A percentile compares a stretch with the other conserved stretches of the same genome.
Evolutionary conservation across 2,888 invertebrate genomes (phyloP).

Genomic region (Drosophila fulvimacula): DNA sequence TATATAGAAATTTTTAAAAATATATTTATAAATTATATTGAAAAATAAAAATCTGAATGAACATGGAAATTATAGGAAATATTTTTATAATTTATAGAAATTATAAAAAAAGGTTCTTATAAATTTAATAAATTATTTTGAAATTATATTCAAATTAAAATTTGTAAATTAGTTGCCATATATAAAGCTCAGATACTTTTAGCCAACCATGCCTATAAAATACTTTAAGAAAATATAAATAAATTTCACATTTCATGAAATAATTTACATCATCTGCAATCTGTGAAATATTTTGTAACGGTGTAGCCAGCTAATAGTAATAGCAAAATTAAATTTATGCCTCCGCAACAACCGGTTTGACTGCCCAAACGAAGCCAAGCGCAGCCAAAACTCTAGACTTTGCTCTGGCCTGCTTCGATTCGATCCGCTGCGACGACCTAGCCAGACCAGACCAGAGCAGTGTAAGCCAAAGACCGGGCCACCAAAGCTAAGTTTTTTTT

Average conservation of each 20-base stretch:
- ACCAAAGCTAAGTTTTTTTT: slow-evolving; percentile 24
- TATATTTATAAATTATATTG: background rate
- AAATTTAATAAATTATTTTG: background rate
- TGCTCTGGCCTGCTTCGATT: slow-evolving; percentile 11
- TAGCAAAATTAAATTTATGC: slow-evolving; percentile 3
- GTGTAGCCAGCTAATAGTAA: slow-evolving; percentile 1
- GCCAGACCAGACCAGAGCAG: slow-evolving; percentile 3
- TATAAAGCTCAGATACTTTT: background rate
- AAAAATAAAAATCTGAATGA: too few species aligned
- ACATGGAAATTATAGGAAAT: too few species aligned
- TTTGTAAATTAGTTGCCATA: too few species aligned
- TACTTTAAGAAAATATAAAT: too few species aligned
- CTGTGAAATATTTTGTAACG: background rate
- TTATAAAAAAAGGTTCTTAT: background rate
- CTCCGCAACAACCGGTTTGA: slow-evolving; percentile 23
- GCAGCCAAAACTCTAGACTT: slow-evolving; percentile 44
- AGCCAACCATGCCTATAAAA: background rate
- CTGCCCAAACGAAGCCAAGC: slow-evolving; percentile 3
- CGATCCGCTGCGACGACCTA: slow-evolving; percentile 4
- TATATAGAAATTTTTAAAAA: too few species aligned
- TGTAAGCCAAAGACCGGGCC: slow-evolving; percentile 13
- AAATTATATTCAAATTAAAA: background rate
- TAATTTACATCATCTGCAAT: background rate
- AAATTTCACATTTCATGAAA: background rate
- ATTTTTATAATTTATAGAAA: too few species aligned